Evolutionary conservation across 2,113 vertebrate genomes (phyloP).

Genomic region (Rhinichthys klamathensis): DNA sequence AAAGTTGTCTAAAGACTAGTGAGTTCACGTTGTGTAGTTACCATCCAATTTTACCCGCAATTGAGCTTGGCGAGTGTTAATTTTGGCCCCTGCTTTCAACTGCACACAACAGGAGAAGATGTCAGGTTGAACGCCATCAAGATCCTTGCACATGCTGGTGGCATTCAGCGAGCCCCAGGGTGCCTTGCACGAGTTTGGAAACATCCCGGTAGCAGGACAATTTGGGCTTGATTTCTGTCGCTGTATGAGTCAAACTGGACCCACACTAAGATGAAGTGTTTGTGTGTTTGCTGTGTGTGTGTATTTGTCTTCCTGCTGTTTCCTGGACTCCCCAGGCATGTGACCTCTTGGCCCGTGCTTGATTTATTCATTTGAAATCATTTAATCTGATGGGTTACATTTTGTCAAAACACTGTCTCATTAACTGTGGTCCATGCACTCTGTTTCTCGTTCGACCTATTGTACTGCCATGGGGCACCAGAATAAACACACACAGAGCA

Average conservation of each 20-base stretch:
- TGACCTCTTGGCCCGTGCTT: conserved; percentile 46
- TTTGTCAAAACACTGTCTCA: conserved; percentile 79
- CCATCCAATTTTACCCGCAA: not conserved
- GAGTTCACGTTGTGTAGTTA: not conserved
- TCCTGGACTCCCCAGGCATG: conserved; percentile 48
- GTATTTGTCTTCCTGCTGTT: conserved; percentile 28
- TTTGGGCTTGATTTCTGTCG: not conserved
- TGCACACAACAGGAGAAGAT: not conserved
- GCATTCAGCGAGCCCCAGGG: conserved; percentile 6
- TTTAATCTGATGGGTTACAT: conserved; percentile 71
- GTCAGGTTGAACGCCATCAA: conserved; percentile 1
- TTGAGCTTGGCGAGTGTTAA: conserved; percentile 4
- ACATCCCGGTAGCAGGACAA: not conserved
- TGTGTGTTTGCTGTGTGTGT: conserved; percentile 36
- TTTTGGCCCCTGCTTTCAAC: not conserved
- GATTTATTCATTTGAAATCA: conserved; percentile 68
- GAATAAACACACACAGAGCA: conserved; percentile 35
- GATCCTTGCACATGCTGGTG: not conserved
- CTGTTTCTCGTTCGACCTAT: conserved; percentile 66
- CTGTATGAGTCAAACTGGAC: not conserved
- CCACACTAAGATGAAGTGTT: not conserved
- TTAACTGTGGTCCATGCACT: conserved; percentile 71
- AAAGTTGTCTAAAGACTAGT: not conserved
- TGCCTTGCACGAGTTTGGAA: conserved; percentile 9
- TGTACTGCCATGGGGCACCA: conserved; percentile 52